These are phyloP conservation scores for Aphis gossypii DNA, from an alignment of 1,140 invertebrate genomes.

Conservation along the genomic window DNA sequence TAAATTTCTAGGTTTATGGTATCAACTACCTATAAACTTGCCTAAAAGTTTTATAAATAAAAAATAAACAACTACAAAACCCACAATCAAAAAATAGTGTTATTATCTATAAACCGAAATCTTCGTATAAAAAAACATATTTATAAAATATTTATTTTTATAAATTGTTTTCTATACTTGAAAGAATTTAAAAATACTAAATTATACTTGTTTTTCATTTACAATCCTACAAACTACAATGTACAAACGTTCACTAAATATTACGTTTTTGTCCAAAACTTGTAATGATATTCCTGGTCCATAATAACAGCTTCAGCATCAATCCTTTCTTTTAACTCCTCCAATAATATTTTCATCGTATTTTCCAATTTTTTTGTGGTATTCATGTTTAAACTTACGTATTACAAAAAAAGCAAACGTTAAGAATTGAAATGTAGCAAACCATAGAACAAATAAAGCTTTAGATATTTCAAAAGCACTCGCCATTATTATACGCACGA, in stretches of 20 bases:
- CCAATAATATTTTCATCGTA: neutral
- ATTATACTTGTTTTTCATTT: neutral
- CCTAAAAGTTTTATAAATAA: too few relatives aligned
- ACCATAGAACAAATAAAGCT: neutral
- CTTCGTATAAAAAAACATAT: too few relatives aligned
- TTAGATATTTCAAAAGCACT: constrained; percentile 1
- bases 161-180: neutral
- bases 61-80: too few relatives aligned
- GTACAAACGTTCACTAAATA: constrained; percentile 12
- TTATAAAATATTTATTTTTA: too few relatives aligned
- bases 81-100: too few relatives aligned
- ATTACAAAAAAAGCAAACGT: neutral
- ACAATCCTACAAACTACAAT: neutral
- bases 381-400: neutral
- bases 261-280: constrained; percentile 38
- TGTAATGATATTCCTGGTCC: constrained; percentile 12
- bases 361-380: constrained; percentile 16
- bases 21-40: too few relatives aligned
- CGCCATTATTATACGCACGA: neutral
- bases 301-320: constrained; percentile 2
- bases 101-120: too few relatives aligned
- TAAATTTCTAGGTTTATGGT: too few relatives aligned
- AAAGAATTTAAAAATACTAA: neutral
- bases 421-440: neutral
- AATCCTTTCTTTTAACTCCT: constrained; percentile 42